These are phyloP conservation scores for Drosophila paracracens DNA, from an alignment of 2,888 invertebrate species.

Conservation along the genomic window DNA sequence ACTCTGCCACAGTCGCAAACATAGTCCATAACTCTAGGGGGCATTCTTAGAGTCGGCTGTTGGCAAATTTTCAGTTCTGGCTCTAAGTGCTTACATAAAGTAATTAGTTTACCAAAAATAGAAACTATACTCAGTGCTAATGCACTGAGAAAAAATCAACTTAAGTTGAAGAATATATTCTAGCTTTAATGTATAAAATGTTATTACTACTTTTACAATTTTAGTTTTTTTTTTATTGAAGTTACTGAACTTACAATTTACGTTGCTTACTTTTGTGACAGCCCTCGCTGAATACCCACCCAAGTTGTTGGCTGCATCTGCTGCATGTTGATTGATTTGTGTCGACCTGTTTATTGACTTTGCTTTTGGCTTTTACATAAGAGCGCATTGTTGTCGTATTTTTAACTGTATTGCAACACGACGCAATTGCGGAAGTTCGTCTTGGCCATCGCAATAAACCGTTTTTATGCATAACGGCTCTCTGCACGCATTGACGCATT, in stretches of 20 bases:
- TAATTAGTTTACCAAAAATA: neutral
- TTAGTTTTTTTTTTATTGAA: neutral
- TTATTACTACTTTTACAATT: neutral
- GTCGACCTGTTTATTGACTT: conserved; percentile 63
- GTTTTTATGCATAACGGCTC: conserved; percentile 75
- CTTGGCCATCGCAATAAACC: conserved; percentile 69
- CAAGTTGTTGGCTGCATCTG: conserved; percentile 52
- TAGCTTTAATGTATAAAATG: too few species aligned
- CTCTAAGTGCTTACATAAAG: conserved; percentile 23
- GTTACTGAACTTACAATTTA: neutral
- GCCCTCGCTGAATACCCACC: conserved; percentile 39
- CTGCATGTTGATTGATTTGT: conserved; percentile 71
- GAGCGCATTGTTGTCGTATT: conserved; percentile 26
- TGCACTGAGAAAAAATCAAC: neutral
- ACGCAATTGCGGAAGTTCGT: conserved; percentile 72
- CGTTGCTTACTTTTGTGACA: neutral
- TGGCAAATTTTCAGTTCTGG: conserved; percentile 42
- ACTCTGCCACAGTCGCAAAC: conserved; percentile 9
- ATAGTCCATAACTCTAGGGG: conserved; percentile 9
- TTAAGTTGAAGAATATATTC: neutral
- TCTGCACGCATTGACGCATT: conserved; percentile 53
- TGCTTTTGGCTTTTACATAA: conserved; percentile 64
- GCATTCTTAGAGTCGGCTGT: conserved; percentile 25
- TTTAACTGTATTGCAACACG: conserved; percentile 58
- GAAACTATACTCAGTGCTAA: neutral